Base-by-base conservation (phyloP, 1,140 invertebrate genomes). In the Drosophila grimshawi region DNA sequence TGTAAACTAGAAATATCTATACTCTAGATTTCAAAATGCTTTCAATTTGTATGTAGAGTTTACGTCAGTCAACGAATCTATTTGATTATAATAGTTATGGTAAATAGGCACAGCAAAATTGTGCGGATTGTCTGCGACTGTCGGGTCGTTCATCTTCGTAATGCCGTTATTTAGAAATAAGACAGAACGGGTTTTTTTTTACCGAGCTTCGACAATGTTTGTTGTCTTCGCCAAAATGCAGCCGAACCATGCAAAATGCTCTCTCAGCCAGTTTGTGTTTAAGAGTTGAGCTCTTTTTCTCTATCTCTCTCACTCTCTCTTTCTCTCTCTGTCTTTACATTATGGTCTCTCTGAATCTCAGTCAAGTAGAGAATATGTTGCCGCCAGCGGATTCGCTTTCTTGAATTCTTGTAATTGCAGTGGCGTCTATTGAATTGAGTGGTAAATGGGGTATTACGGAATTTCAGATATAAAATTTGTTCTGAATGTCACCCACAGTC, bases 131-230 rank as follows among this genome's bases (percentile, higher is more conserved):
- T 86, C 83, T 57, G 72, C 52, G 74, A 56, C 66, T 53, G 65
- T 86, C 69, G 71, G 85, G 80, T 85, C 85, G 85, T 88, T 88
- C 85, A 89, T 89, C 85, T 88, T 89, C 85, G 80, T 66, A 85
- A 89, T 88, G 85, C 85, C 85, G 85, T 88, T 88, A 89, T 85
- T 88, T 89, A 88, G 85, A 88, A 89, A 88, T 69, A 78, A 76
- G 85, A 69, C 80, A 88, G 80, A 89, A 89, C 85, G 74, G 81
- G 85, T 89, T 89, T 89, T 78, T 62, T 70, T 48, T 56, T 37
- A 7, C 59, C 55, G 56, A 69, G 63, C 67, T 67, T 76, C 65
- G 48, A 19, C 19, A n/a, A 30, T 33, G 61, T 10, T 65, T 67
- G 83, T 89, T 83, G 79, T 59, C 73, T 83, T 88, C 68, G 77